Conservation (phyloP, 2,888 invertebrate genomes). For the Rhimphoctona megacephalus region DNA sequence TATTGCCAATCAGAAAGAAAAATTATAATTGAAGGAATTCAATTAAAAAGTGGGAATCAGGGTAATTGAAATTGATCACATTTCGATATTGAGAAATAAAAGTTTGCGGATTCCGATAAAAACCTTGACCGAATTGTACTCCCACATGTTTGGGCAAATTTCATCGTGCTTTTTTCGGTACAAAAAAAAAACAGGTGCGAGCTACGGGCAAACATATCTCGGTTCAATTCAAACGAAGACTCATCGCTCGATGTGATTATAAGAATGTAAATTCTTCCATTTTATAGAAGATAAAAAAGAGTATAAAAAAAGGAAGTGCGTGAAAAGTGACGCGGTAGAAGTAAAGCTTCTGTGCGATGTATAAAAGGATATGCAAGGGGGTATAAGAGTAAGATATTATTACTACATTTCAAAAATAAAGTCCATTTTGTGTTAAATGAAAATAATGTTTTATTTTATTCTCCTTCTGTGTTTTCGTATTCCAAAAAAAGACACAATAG, state of each 20-base stretch:
- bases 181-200: slow-evolving; percentile 71
- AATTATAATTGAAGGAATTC: neutral
- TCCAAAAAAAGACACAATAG: too few species aligned
- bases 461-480: too few species aligned
- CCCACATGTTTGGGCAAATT: neutral
- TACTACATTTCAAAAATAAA: too few species aligned
- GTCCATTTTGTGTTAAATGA: too few species aligned
- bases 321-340: too few species aligned
- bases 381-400: too few species aligned
- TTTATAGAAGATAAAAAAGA: slow-evolving; percentile 1
- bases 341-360: too few species aligned
- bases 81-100: neutral
- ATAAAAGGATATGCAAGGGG: too few species aligned
- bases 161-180: slow-evolving; percentile 25
- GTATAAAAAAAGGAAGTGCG: too few species aligned
- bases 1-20: neutral
- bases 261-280: slow-evolving; percentile 9
- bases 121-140: neutral
- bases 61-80: neutral
- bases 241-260: neutral
- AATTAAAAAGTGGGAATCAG: neutral
- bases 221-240: slow-evolving; percentile 67
- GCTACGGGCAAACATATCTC: slow-evolving; percentile 61
- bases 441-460: too few species aligned
- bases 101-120: neutral